Evolutionary conservation across 2,797 vertebrate genomes (phyloP), one percentile per base, ranked within the genome.

Genomic region (Phoebastria nigripes): DNA sequence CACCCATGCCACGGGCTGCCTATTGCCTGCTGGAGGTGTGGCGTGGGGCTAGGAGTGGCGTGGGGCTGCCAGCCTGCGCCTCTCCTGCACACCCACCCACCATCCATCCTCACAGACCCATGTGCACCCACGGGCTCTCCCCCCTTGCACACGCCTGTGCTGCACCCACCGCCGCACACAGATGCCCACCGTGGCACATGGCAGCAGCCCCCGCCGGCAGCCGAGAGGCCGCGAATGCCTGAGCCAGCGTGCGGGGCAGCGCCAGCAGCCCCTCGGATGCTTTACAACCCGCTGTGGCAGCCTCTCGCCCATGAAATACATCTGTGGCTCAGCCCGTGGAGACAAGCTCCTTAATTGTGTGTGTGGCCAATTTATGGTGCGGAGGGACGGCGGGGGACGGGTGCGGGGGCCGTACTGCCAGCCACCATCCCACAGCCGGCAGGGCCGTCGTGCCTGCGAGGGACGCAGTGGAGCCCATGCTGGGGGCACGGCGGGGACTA

Each of bases 121-220:
- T 2, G 2, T 31, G 14, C n/a, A 8, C 3, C 24, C 10, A 0
- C 0, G 11, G 52, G 51, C 55, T 37, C 52, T 55, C 8, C 15
- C 31, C 0, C 6, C 62, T 33, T 3, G 4, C 56, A 25, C 26
- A 15, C 0, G 2, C 0, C 2, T 25, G 56, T 39, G 52, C 47
- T 4, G 42, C 52, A 19, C 47, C 52, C 5, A 0, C 3, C 1
- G 15, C 52, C 1, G 0, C 12, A 5, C 62, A 15, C 54, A 15
- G 72, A 41, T 0, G 2, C 78, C 58, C 39, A 6, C 11, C 4
- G 0, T 0, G 1, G 13, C 1, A 0, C 66, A 7, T 2, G 1
- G 81, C 82, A 35, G 46, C 85, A 65, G 76, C 59, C 58, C 49
- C 47, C 24, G 1, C 39, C 2, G 7, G 41, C 71, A 13, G 29